Conservation (phyloP, 2,797 vertebrate species). For the Gallirallus australis region DNA sequence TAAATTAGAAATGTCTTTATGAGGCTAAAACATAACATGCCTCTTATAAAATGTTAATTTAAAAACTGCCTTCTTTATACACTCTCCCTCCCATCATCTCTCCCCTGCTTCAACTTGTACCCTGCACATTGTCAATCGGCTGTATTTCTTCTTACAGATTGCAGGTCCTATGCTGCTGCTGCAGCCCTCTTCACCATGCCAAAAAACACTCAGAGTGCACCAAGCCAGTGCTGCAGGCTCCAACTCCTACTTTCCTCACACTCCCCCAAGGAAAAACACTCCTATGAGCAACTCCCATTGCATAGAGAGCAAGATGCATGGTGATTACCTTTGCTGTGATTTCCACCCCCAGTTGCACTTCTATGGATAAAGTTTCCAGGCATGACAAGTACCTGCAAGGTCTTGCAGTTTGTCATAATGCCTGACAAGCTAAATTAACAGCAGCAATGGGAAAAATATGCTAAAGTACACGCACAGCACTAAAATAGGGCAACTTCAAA, state of each 20-base stretch:
- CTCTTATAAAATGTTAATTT: not conserved
- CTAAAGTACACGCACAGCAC: not conserved
- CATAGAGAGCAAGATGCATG: not conserved
- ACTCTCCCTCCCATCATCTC: not conserved
- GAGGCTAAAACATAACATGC: not conserved
- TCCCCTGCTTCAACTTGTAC: not conserved
- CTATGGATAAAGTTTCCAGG: not conserved
- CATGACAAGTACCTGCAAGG: not conserved
- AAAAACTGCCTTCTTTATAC: not conserved
- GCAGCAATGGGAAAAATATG: not conserved
- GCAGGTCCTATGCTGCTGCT: not conserved
- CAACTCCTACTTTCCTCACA: not conserved
- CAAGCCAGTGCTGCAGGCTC: conserved; percentile 3
- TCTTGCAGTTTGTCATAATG: not conserved
- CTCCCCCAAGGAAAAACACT: not conserved
- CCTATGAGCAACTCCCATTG: not conserved
- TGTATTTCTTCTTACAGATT: not conserved
- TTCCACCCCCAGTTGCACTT: not conserved
- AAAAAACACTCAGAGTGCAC: not conserved
- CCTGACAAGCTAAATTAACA: not conserved
- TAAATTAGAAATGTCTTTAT: not conserved
- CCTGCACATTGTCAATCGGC: accelerated
- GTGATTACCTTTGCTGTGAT: not conserved
- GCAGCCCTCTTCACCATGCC: not conserved
- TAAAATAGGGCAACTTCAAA: not conserved